Evolutionary conservation across 2,888 invertebrate species (phyloP).

Genomic region (Phalera bucephala): DNA sequence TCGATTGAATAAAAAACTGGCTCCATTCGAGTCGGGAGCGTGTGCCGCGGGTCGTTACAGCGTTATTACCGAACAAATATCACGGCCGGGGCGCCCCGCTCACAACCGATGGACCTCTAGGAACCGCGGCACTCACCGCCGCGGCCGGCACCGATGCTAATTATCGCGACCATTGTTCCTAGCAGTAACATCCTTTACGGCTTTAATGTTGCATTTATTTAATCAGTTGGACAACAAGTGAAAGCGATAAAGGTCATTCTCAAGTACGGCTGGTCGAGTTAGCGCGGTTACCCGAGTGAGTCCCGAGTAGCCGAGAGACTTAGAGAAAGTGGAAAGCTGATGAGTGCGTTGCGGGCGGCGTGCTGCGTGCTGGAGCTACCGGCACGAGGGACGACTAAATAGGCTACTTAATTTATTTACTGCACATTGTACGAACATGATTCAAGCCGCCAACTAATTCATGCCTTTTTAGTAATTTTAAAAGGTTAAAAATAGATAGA

Average conservation of each 20-base stretch:
- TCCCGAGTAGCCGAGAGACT: background rate
- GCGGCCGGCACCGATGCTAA: slow-evolving; percentile 12
- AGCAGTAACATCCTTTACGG: slow-evolving; percentile 7
- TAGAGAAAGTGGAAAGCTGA: background rate
- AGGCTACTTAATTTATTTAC: no score
- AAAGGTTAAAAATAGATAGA: no score
- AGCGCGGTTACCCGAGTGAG: background rate
- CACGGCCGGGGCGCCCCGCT: slow-evolving; percentile 6
- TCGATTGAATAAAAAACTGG: slow-evolving; percentile 52
- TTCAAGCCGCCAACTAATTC: no score
- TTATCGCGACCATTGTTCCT: slow-evolving; percentile 22
- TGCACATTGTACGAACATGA: no score
- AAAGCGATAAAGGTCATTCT: slow-evolving; percentile 10
- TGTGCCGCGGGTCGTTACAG: slow-evolving; percentile 38
- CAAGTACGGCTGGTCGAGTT: slow-evolving; percentile 7
- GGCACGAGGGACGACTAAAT: no score
- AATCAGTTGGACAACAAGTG: slow-evolving; percentile 6
- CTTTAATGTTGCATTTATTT: slow-evolving; percentile 8
- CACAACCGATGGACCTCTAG: no score
- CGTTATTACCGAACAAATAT: slow-evolving; percentile 29
- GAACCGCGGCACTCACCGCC: slow-evolving; percentile 4
- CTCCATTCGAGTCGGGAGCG: slow-evolving; percentile 31
- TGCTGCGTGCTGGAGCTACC: no score
- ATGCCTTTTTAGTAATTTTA: no score
- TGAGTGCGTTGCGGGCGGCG: no score